Percentiles rank a stretch among this genome's conserved stretches.
Evolutionary conservation across 2,888 invertebrate genomes (phyloP).

Genomic region (Melieria crassipennis): DNA sequence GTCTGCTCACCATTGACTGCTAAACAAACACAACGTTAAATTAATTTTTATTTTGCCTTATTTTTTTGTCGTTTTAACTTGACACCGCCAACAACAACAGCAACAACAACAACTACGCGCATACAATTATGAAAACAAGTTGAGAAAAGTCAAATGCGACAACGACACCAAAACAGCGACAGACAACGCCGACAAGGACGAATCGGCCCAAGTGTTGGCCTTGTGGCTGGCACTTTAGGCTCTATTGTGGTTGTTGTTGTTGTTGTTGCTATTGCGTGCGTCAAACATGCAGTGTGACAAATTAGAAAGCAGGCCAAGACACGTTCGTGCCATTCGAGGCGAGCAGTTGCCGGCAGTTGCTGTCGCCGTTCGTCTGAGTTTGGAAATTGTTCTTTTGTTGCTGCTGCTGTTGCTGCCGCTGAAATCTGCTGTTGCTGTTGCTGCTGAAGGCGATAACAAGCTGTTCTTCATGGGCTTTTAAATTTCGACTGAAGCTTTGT

Average conservation of each 20-base stretch:
- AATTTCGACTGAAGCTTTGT: neutral
- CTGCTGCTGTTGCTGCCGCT: neutral
- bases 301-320: too few species aligned
- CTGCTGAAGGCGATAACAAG: neutral
- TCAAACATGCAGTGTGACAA: too few species aligned
- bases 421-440: neutral
- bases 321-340: too few species aligned
- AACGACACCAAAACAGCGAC: neutral
- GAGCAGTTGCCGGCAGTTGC: too few species aligned
- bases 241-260: neutral
- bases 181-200: neutral
- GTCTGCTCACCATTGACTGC: neutral
- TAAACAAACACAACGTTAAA: constrained; percentile 22
- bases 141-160: constrained; percentile 18
- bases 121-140: constrained; percentile 27
- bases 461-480: neutral
- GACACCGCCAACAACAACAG: too few species aligned
- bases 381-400: neutral
- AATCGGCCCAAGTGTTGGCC: neutral
- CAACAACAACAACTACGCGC: constrained; percentile 21
- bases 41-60: constrained; percentile 18
- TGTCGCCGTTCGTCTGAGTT: too few species aligned
- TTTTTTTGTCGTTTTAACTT: too few species aligned
- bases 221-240: neutral
- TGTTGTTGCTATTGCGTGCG: too few species aligned